These are phyloP conservation scores for Sitta europaea DNA, from an alignment of 2,113 vertebrate genomes.

Conservation along the genomic window DNA sequence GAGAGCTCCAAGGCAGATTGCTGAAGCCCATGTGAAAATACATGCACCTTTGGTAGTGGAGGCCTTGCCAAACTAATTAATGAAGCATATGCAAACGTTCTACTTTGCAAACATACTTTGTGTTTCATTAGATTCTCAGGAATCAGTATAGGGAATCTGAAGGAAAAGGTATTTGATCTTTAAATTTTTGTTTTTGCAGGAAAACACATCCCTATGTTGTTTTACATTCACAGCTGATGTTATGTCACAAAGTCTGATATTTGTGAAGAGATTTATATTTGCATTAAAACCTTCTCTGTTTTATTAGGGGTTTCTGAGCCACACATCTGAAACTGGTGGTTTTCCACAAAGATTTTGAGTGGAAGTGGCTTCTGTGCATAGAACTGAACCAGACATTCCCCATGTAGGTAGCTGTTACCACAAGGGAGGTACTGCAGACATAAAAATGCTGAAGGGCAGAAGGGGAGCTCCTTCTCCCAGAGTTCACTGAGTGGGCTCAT, in stretches of 20 bases:
- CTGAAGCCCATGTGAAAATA: not conserved
- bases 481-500: not conserved
- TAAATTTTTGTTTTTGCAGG: not conserved
- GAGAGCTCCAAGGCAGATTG: not conserved
- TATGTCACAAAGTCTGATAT: not conserved
- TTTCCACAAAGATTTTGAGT: not conserved
- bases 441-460: not conserved
- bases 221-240: not conserved
- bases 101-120: not conserved
- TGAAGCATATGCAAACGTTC: not conserved
- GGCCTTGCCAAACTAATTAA: constrained; percentile 20
- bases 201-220: not conserved
- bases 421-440: not conserved
- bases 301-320: not conserved
- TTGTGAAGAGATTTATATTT: not conserved
- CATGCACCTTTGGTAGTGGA: not conserved
- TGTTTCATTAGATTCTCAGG: not conserved
- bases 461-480: not conserved
- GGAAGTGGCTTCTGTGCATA: not conserved
- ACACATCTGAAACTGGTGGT: not conserved
- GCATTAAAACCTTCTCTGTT: not conserved
- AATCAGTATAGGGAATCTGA: not conserved
- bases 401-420: not conserved
- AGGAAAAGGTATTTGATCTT: not conserved
- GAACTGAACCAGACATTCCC: not conserved